phyloP scores from a whole-genome alignment of 2,113 vertebrate species.

The Hyperopisus bebe region DNA sequence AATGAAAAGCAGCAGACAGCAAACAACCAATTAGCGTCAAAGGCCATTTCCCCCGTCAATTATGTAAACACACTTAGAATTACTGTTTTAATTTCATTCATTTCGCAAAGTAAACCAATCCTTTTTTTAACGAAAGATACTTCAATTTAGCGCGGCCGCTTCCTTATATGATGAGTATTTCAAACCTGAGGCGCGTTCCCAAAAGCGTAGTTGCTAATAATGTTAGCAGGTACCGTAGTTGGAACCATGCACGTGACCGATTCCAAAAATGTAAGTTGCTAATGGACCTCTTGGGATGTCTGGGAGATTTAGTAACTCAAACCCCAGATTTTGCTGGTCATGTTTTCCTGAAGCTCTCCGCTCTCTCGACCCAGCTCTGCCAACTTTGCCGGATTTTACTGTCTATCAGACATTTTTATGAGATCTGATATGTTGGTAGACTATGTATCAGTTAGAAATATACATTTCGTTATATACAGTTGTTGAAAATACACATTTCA shows the following conservation, averaged over 20 bases:
- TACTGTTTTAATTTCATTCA: background rate
- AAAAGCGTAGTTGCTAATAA: constrained; percentile 16
- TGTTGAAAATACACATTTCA: background rate
- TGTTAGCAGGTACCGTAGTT: constrained; percentile 23
- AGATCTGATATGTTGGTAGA: background rate
- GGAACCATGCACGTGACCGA: background rate
- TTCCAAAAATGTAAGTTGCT: background rate
- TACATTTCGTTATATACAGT: background rate
- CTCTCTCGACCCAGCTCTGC: background rate
- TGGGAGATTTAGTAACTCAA: constrained; percentile 14
- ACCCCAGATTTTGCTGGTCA: background rate
- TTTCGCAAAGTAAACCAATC: background rate
- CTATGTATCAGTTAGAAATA: background rate
- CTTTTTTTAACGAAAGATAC: background rate
- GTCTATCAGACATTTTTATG: background rate
- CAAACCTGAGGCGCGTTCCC: background rate
- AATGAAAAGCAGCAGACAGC: background rate
- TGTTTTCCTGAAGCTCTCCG: background rate
- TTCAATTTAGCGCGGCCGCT: constrained; percentile 16
- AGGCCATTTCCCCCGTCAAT: constrained; percentile 6
- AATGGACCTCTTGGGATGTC: constrained; percentile 16
- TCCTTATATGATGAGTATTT: background rate
- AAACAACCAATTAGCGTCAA: constrained; percentile 22
- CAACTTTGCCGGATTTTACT: background rate
- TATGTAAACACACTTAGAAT: background rate